Base-by-base conservation (phyloP, 2,888 invertebrate species). In the Sinodicranocentrus sp. region DNA sequence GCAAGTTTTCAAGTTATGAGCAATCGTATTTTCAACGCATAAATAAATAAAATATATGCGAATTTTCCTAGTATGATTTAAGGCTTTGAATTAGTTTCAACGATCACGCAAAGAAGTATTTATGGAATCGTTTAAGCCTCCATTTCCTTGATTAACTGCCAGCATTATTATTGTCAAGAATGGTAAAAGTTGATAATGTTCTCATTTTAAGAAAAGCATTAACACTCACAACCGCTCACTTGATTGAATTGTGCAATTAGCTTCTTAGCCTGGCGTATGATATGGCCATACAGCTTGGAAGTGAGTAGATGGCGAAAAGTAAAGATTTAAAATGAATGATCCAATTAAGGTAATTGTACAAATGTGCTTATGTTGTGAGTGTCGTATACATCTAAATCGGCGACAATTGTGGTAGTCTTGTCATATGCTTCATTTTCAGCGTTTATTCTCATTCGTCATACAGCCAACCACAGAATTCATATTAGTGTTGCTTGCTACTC, bases 261-360 rank as follows among this genome's bases (percentile, higher is more conserved):
- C 13, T 10, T 10, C 48, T 10, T 3, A 48, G 48, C 13, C 39
- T 39, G 6, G 39, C 6, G 13, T n/a, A n/a, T 33, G 33, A 33
- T 33, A 33, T 33, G 33, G 33, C 33, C 5, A 33, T 33, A 33
- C 33, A 33, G n/a, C 5, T n/a, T 48, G 5, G 2, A 21, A 54
- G 5, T 5, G 54, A 54, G 21, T 17, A 54, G 21, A 23, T 17
- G 57, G 25, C 57, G 57, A 57, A 21, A 57, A 57, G 15, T 57
- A n/a, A 5, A 48, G 57, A 10, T 13, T 57, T 57, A 23, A 25
- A 25, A 23, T 63, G 33, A 63, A 63, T 68, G 68, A 48, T 68
- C 68, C 52, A 48, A 68, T 68, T 68, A 68, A 48, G 52, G 26
- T 43, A 26, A 48, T 68, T 68, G 48, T 68, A 10, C 48, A n/a